Conservation (phyloP, 1,140 invertebrate genomes). For the Drosophila pseudoananassae region DNA sequence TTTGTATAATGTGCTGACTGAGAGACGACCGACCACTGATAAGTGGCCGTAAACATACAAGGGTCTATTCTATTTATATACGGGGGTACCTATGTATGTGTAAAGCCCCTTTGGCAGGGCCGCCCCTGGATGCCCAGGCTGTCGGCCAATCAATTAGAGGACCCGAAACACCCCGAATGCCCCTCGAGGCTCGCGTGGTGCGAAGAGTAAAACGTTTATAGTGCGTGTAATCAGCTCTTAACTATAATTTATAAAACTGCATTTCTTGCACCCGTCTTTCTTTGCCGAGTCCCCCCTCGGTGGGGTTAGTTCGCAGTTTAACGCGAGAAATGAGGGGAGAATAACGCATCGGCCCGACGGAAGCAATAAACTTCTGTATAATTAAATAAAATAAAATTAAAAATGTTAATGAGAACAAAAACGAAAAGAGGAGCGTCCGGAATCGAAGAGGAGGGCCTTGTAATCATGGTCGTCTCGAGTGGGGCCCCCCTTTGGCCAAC, state of each 20-base stretch:
- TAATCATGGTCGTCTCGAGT: slow-evolving; percentile 28
- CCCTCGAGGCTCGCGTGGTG: slow-evolving; percentile 38
- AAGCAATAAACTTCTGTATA: slow-evolving; percentile 81
- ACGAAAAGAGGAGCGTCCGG: neutral
- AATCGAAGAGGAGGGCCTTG: neutral
- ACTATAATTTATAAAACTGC: slow-evolving; percentile 76
- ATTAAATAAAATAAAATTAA: slow-evolving; percentile 83
- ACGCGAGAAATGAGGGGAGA: slow-evolving; percentile 36
- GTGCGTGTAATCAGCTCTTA: slow-evolving; percentile 82
- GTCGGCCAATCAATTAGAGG: slow-evolving; percentile 68
- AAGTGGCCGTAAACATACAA: slow-evolving; percentile 64
- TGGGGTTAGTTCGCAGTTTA: slow-evolving; percentile 72
- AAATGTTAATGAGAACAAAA: slow-evolving; percentile 70
- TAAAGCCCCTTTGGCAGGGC: too few species aligned
- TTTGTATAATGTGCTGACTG: slow-evolving; percentile 70
- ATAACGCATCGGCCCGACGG: slow-evolving; percentile 69
- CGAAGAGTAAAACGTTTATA: slow-evolving; percentile 74
- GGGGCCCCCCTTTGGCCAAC: slow-evolving; percentile 1
- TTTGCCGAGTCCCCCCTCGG: neutral
- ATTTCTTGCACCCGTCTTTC: slow-evolving; percentile 25
- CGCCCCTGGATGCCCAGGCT: neutral
- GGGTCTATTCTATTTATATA: neutral
- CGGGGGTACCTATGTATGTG: too few species aligned
- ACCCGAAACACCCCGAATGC: slow-evolving; percentile 24
- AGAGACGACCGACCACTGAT: slow-evolving; percentile 30